These are phyloP conservation scores for Podargus strigoides DNA, from an alignment of 2,797 vertebrate species.

Conservation along the genomic window DNA sequence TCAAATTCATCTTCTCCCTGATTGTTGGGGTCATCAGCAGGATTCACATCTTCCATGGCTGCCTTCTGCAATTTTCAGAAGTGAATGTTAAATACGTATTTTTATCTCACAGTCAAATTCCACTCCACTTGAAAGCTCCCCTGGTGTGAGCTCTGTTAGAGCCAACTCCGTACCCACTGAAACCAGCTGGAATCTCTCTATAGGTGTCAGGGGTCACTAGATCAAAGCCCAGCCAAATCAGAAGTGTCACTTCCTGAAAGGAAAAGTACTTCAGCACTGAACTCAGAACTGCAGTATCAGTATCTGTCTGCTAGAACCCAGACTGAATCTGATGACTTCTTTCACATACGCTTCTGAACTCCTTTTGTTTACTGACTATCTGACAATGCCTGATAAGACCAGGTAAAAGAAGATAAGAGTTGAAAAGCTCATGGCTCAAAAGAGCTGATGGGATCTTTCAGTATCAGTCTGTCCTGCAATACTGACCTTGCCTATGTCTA, in stretches of 20 bases:
- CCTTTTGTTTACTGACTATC: neutral
- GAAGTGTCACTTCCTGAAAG: neutral
- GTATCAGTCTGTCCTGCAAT: neutral
- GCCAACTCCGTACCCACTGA: neutral
- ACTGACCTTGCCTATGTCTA: neutral
- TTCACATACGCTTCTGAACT: neutral
- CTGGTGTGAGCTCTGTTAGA: neutral
- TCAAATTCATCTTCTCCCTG: constrained; percentile 98
- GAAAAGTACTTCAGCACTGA: neutral
- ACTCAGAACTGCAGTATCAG: neutral
- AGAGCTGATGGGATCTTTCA: neutral
- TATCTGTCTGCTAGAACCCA: neutral
- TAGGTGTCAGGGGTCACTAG: neutral
- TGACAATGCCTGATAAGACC: neutral
- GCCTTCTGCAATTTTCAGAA: constrained; percentile 72
- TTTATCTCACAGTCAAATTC: neutral
- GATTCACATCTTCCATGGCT: constrained; percentile 84
- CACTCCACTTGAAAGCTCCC: neutral
- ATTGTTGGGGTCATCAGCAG: constrained; percentile 96
- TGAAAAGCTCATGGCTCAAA: neutral
- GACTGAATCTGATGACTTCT: neutral
- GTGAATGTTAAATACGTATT: neutral
- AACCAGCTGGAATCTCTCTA: neutral
- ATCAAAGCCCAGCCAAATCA: neutral
- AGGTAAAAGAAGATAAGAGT: neutral